Evolutionary conservation across 2,797 vertebrate genomes (phyloP).

Genomic region (Odontamblyopus lacepedii): DNA sequence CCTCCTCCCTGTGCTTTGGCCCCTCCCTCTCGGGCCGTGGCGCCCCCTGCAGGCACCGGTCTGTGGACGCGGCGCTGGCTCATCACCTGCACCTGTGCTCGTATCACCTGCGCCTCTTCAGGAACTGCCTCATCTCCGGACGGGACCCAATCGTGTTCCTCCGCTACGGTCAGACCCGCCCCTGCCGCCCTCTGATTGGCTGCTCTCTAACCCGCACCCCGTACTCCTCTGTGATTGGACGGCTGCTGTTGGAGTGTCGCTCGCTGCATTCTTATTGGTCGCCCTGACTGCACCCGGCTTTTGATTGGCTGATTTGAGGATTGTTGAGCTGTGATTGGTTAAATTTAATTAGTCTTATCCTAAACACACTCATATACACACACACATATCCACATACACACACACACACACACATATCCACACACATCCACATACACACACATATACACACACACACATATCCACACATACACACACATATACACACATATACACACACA

Average conservation of each 20-base stretch:
- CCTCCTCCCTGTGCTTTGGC: not conserved
- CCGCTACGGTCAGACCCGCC: slow-evolving; percentile 86
- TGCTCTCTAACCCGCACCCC: not conserved
- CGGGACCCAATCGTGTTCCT: slow-evolving; percentile 95
- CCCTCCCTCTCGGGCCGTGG: not conserved
- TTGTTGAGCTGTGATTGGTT: not conserved
- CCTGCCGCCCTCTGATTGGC: slow-evolving; percentile 14
- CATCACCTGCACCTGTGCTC: slow-evolving; percentile 98
- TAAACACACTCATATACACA: too few species aligned
- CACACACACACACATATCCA: too few species aligned
- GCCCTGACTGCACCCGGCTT: not conserved
- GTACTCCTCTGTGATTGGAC: not conserved
- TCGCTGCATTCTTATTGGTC: not conserved
- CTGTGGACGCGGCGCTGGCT: slow-evolving; percentile 90
- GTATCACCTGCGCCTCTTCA: slow-evolving; percentile 98
- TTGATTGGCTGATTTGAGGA: not conserved
- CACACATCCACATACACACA: too few species aligned
- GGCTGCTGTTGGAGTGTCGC: not conserved
- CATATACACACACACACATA: too few species aligned
- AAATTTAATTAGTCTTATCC: too few species aligned
- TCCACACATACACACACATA: too few species aligned
- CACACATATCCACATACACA: too few species aligned
- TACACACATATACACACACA: too few species aligned
- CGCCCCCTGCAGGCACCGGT: slow-evolving; percentile 83
- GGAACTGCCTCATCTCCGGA: slow-evolving; percentile 98